Evolutionary conservation across 92 coral and sea anemone genomes (phyloP), one percentile per base, ranked within the genome.

Genomic region (Porites cylindrica): DNA sequence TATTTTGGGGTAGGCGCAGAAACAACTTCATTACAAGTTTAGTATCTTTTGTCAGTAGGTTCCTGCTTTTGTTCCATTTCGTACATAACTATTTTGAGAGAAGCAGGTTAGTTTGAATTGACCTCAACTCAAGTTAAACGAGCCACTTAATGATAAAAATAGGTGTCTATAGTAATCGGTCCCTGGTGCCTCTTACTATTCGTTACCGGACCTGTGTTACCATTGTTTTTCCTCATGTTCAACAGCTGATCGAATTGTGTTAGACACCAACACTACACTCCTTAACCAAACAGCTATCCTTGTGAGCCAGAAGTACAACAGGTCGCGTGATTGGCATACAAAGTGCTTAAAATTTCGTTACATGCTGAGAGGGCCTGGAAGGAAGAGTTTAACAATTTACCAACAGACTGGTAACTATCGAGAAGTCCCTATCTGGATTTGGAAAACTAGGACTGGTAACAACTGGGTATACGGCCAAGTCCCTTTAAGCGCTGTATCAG

Each of bases 261-360:
- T 83, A 7, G 62, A 60, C 43, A 13, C 11, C 61, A 83, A 61
- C 51, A 8, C 70, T 61, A 83, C 87, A 17, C 60, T 1, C 24
- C 14, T 47, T 7, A 83, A 71, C 14, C 51, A 71, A 51, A 20
- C 72, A 21, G 87, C 80, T 72, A 43, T 72, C 21, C 87, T 83
- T 23, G 61, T 83, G 83, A 82, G 91, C 65, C 84, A 82, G 24
- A 64, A 26, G 19, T 82, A 82, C 61, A 60, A 82, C 62, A 85
- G 91, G 66, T 88, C 88, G 56, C 59, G 76, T 13, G 82, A 75
- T 66, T 82, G 88, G 83, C 66, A 88, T 70, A 75, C 69, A 16
- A 60, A 82, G 52, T 88, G 91, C 59, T 70, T 88, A 38, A 75
- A 63, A 29, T 82, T 88, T 88, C 91, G 91, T 60, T 88, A 82